phyloP scores from a whole-genome alignment of 2,888 invertebrate genomes.

The Rosalia funebris region DNA sequence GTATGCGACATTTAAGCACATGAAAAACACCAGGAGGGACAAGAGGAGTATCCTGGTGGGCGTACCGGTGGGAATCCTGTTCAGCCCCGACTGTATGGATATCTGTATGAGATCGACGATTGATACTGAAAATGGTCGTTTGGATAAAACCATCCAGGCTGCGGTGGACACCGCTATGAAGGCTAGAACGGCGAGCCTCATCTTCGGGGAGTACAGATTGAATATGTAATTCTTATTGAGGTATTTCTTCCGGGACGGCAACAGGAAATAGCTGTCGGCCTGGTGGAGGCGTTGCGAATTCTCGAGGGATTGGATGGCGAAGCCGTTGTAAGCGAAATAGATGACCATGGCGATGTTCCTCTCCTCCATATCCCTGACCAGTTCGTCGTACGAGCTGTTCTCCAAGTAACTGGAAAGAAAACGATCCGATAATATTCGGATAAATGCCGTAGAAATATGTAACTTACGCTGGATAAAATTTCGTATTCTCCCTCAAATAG shows the following conservation, averaged over 20 bases:
- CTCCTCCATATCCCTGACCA: neutral
- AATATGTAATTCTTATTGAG: neutral
- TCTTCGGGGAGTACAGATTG: neutral
- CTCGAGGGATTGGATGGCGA: neutral
- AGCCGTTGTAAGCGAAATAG: neutral
- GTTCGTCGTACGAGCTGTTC: neutral
- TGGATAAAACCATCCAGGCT: neutral
- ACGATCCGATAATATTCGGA: neutral
- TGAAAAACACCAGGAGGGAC: neutral
- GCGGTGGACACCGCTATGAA: neutral
- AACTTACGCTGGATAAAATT: neutral
- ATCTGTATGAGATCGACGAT: neutral
- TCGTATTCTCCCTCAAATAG: neutral
- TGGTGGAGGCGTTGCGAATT: neutral
- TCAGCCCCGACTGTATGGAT: neutral
- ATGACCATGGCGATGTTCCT: neutral
- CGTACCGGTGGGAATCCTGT: neutral
- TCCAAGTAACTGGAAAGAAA: neutral
- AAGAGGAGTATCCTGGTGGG: neutral
- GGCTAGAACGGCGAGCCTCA: neutral
- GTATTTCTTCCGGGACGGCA: neutral
- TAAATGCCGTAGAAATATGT: neutral
- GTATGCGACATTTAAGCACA: neutral
- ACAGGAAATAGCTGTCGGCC: neutral
- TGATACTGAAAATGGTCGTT: neutral